Evolutionary conservation across 2,888 invertebrate genomes (phyloP).

Genomic region (Phengaris alcon): DNA sequence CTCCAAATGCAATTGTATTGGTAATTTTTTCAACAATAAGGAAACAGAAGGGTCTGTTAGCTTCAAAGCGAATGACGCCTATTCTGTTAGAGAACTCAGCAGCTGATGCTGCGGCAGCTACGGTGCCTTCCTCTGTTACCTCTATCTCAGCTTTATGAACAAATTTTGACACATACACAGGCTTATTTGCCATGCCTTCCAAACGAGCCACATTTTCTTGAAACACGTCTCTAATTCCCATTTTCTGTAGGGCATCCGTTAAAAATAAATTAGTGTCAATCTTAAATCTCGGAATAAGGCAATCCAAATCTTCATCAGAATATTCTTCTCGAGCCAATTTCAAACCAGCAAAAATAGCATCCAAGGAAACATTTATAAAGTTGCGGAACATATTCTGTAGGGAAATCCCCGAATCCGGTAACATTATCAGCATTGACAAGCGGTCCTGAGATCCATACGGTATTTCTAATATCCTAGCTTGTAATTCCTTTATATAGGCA

Average conservation of each 20-base stretch:
- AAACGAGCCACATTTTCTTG: constrained; percentile 54
- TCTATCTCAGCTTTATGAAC: constrained; percentile 86
- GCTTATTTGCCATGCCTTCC: constrained; percentile 70
- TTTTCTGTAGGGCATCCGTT: constrained; percentile 66
- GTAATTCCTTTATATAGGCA: constrained; percentile 74
- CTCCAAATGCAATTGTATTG: constrained; percentile 69
- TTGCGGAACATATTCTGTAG: constrained; percentile 74
- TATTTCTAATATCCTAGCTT: constrained; percentile 82
- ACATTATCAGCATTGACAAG: constrained; percentile 82
- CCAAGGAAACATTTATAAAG: constrained; percentile 66
- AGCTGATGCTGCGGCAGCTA: constrained; percentile 81
- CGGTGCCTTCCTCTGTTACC: constrained; percentile 86
- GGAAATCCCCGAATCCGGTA: constrained; percentile 80
- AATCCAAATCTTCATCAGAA: constrained; percentile 81
- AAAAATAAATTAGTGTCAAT: constrained; percentile 79
- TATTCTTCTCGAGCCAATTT: constrained; percentile 68
- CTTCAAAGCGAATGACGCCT: constrained; percentile 78
- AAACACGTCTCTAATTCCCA: constrained; percentile 80
- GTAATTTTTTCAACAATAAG: constrained; percentile 82
- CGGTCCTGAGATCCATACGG: constrained; percentile 81
- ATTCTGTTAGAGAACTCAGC: constrained; percentile 74
- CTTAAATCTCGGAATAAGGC: constrained; percentile 82
- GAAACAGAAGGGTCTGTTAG: constrained; percentile 83
- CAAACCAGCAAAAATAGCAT: constrained; percentile 73
- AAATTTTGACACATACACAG: constrained; percentile 78